These are phyloP conservation scores for Pangasius mekongensis DNA, from an alignment of 2,797 vertebrate genomes.

Conservation along the genomic window DNA sequence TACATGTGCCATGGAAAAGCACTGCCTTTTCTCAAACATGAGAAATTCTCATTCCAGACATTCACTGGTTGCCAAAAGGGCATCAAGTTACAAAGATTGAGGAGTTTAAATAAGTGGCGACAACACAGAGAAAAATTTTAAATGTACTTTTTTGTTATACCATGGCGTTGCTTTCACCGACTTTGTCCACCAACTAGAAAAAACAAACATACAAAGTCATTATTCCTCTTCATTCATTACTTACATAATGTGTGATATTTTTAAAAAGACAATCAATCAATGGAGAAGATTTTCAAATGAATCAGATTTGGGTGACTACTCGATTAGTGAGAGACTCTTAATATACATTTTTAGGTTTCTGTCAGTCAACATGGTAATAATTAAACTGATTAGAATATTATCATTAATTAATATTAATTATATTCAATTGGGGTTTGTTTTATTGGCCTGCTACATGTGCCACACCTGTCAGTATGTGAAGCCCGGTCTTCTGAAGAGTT, in stretches of 20 bases:
- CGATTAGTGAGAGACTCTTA: neutral
- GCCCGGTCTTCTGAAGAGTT: neutral
- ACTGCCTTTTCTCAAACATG: conserved; percentile 41
- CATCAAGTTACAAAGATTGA: conserved; percentile 63
- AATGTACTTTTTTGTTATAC: conserved; percentile 81
- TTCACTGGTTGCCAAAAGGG: conserved; percentile 55
- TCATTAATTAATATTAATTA: neutral
- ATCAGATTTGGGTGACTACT: neutral
- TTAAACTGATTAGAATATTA: neutral
- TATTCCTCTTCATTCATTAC: neutral
- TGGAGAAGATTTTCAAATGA: neutral
- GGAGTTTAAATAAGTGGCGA: conserved; percentile 76
- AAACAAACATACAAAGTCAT: conserved; percentile 31
- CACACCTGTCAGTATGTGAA: conserved; percentile 3
- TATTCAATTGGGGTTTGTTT: neutral
- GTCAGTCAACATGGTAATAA: neutral
- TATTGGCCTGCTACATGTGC: neutral
- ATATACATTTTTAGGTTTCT: neutral
- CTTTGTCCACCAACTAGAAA: conserved; percentile 93
- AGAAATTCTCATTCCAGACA: conserved; percentile 62
- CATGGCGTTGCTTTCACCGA: conserved; percentile 96
- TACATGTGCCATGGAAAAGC: conserved; percentile 8
- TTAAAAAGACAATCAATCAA: neutral
- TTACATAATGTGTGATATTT: neutral
- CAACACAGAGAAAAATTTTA: conserved; percentile 41